phyloP scores from a whole-genome alignment of 1,140 invertebrate species.

The Acromyrmex heyeri region DNA sequence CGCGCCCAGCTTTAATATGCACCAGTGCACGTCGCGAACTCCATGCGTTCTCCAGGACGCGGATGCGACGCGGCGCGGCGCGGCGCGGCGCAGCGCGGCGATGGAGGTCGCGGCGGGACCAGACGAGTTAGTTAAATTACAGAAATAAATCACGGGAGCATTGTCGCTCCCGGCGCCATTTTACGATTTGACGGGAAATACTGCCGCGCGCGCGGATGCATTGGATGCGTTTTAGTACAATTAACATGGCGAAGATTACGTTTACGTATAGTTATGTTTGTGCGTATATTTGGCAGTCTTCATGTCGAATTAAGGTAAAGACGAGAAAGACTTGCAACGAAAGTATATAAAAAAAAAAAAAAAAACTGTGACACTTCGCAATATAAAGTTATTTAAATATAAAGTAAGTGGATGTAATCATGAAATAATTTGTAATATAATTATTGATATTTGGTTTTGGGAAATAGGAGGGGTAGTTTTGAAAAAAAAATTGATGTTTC shows the following conservation, averaged over 20 bases:
- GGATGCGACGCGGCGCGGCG: neutral
- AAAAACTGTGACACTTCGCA: too few relatives aligned
- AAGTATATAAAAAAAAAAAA: too few relatives aligned
- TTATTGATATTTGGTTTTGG: too few relatives aligned
- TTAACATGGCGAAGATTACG: conserved; percentile 39
- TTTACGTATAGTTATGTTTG: neutral
- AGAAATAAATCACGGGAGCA: conserved; percentile 83
- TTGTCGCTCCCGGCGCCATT: conserved; percentile 78
- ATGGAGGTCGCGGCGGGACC: neutral
- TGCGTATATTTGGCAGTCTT: neutral
- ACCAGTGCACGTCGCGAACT: conserved; percentile 39
- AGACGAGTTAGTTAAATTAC: conserved; percentile 82
- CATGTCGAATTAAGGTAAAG: neutral
- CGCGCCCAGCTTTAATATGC: conserved; percentile 79
- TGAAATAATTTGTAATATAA: too few relatives aligned
- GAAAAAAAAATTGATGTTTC: too few relatives aligned
- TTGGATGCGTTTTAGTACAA: conserved; percentile 43
- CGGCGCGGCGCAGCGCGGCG: neutral
- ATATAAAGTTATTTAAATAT: too few relatives aligned
- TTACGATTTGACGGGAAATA: conserved; percentile 76
- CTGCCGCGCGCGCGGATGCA: conserved; percentile 24
- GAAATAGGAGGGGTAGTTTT: too few relatives aligned
- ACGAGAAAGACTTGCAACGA: neutral
- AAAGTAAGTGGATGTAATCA: too few relatives aligned
- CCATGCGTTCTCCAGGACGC: conserved; percentile 19